A percentile compares a stretch with the other conserved stretches of the same genome.
These are phyloP conservation scores for Chrysodeixis includens DNA, from an alignment of 2,888 invertebrate species.

Conservation along the genomic window DNA sequence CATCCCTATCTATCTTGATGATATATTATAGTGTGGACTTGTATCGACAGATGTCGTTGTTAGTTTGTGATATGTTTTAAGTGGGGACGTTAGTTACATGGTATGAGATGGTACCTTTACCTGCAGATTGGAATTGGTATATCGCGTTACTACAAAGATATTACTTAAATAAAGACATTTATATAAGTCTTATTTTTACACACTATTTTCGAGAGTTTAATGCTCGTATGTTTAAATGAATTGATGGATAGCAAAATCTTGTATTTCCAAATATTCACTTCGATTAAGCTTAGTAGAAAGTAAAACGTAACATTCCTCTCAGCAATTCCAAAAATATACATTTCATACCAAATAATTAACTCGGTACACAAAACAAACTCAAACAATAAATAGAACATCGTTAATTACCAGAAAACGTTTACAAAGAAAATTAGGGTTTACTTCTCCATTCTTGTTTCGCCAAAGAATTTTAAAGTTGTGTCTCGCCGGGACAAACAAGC, in stretches of 20 bases:
- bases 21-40: conserved; percentile 75
- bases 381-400: conserved; percentile 37
- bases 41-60: conserved; percentile 77
- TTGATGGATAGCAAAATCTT: background rate
- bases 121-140: no score
- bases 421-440: conserved; percentile 54
- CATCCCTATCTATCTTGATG: conserved; percentile 77
- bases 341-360: conserved; percentile 10
- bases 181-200: no score
- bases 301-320: background rate
- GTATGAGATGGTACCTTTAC: background rate
- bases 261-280: background rate
- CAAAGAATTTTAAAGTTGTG: conserved; percentile 58
- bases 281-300: background rate
- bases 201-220: no score
- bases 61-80: conserved; percentile 39
- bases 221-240: no score
- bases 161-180: no score
- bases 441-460: conserved; percentile 47
- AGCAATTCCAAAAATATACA: background rate
- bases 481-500: conserved; percentile 51
- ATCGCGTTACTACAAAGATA: no score
- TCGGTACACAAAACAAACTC: conserved; percentile 19
- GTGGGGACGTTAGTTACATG: background rate
- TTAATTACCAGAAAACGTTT: conserved; percentile 50